These are phyloP conservation scores for Microcaecilia unicolor DNA, from an alignment of 2,797 vertebrate genomes.

Conservation along the genomic window DNA sequence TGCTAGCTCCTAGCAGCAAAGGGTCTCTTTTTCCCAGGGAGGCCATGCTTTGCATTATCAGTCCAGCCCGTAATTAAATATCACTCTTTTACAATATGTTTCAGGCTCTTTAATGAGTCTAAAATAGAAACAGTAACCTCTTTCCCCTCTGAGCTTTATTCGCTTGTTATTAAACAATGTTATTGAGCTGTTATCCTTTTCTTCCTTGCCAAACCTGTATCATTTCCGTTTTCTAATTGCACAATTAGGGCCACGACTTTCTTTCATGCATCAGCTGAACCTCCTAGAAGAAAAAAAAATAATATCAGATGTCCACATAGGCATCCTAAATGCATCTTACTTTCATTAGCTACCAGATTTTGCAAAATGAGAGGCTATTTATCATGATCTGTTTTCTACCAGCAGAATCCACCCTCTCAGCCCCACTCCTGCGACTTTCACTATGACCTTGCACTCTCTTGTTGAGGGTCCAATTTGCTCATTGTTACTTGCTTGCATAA, in stretches of 20 bases:
- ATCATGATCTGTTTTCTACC: conserved; percentile 89
- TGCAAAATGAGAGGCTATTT: conserved; percentile 92
- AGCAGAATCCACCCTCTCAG: conserved; percentile 66
- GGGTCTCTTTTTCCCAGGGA: conserved; percentile 68
- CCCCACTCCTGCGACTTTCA: conserved; percentile 75
- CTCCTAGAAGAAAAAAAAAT: conserved; percentile 40
- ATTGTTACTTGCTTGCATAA: conserved; percentile 89
- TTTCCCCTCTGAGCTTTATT: conserved; percentile 67
- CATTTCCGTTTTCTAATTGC: conserved; percentile 96
- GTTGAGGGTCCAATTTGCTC: conserved; percentile 82
- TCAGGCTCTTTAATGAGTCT: conserved; percentile 72
- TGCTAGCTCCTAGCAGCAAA: conserved; percentile 49
- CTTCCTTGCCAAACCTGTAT: conserved; percentile 70
- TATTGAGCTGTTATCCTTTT: conserved; percentile 68
- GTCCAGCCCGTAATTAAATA: conserved; percentile 75
- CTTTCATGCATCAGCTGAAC: conserved; percentile 94
- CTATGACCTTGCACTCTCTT: conserved; percentile 80
- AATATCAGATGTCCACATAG: conserved; percentile 61
- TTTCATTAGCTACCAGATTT: conserved; percentile 91
- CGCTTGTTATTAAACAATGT: conserved; percentile 75
- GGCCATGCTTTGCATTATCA: conserved; percentile 68
- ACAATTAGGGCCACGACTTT: conserved; percentile 91
- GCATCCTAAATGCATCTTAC: conserved; percentile 66
- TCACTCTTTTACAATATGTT: conserved; percentile 71
- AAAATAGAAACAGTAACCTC: conserved; percentile 65